phyloP scores from a whole-genome alignment of 2,113 vertebrate genomes.

The Carlito syrichta region DNA sequence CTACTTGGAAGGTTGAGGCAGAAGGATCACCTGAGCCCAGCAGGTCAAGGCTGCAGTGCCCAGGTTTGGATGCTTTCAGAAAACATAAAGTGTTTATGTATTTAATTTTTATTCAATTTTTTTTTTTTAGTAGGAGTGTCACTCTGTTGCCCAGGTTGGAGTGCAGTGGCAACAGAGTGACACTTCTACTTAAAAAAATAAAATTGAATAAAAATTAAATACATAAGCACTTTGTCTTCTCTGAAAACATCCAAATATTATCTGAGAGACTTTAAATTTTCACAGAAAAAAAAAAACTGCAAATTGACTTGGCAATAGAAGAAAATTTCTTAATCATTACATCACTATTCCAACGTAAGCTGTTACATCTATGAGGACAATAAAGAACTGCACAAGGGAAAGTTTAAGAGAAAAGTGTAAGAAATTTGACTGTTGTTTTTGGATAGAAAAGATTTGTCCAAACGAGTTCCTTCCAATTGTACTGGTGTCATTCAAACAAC shows the following conservation, averaged over 20 bases:
- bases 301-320: neutral
- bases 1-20: too few relatives aligned
- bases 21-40: too few relatives aligned
- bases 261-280: neutral
- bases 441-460: neutral
- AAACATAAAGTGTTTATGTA: too few relatives aligned
- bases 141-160: too few relatives aligned
- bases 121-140: too few relatives aligned
- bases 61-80: too few relatives aligned
- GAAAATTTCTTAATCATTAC: neutral
- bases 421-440: neutral
- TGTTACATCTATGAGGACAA: neutral
- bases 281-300: neutral
- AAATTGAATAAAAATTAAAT: conserved; percentile 26
- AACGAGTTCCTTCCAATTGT: neutral
- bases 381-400: neutral
- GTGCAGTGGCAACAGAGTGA: too few relatives aligned
- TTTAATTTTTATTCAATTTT: too few relatives aligned
- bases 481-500: neutral
- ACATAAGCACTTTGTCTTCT: neutral
- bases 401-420: neutral
- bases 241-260: conserved; percentile 4
- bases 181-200: too few relatives aligned
- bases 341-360: neutral
- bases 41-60: too few relatives aligned